These are phyloP conservation scores for Acipenser ruthenus DNA, from an alignment of 2,797 vertebrate species.

Conservation along the genomic window DNA sequence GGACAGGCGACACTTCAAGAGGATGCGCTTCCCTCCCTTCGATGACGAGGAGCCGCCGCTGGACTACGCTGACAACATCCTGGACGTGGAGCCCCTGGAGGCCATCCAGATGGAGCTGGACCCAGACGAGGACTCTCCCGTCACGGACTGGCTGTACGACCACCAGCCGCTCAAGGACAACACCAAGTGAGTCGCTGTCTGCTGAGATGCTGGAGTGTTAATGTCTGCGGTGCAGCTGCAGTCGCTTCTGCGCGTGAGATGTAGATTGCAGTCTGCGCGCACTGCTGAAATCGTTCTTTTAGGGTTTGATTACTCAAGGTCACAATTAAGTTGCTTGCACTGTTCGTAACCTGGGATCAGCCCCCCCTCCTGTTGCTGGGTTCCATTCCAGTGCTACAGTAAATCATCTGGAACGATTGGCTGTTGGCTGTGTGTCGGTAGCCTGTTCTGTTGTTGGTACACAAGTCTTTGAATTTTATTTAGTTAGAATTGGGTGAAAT, in stretches of 20 bases:
- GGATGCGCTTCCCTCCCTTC: slow-evolving; percentile 96
- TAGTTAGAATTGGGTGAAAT: too few species aligned
- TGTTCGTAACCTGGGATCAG: background rate
- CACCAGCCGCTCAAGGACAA: slow-evolving; percentile 92
- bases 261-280: too few species aligned
- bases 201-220: too few species aligned
- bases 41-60: slow-evolving; percentile 95
- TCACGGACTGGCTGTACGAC: slow-evolving; percentile 93
- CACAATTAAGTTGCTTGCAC: background rate
- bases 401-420: background rate
- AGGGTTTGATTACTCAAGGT: too few species aligned
- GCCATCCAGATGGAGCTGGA: slow-evolving; percentile 97
- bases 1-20: slow-evolving; percentile 93
- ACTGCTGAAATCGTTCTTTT: too few species aligned
- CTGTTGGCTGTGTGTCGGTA: background rate
- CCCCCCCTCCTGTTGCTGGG: background rate
- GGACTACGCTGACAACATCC: slow-evolving; percentile 96
- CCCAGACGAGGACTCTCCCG: slow-evolving; percentile 81
- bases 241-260: too few species aligned
- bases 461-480: too few species aligned
- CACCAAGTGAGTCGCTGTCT: slow-evolving; percentile 64
- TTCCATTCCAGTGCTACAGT: background rate
- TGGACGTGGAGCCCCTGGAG: slow-evolving; percentile 95
- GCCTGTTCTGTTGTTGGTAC: background rate
- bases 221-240: too few species aligned